Evolutionary conservation across 2,113 vertebrate genomes (phyloP), one percentile per base, ranked within the genome.

Genomic region (Rafetus swinhoei): DNA sequence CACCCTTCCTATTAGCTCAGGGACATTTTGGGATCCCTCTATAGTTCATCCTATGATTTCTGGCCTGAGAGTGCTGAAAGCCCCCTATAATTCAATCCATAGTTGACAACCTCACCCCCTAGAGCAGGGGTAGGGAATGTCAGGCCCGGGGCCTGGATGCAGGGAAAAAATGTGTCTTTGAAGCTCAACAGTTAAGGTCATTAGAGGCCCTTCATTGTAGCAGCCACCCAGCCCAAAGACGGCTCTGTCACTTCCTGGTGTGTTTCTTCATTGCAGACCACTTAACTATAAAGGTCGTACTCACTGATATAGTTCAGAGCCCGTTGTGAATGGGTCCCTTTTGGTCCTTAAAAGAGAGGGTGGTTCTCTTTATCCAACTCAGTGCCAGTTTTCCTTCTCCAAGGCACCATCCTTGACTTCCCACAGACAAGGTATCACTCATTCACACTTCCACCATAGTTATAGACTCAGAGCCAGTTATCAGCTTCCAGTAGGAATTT

Each of bases 1-100:
- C 87, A 77, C 69, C 85, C 88, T 93, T 85, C 93, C 16, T 3
- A 60, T 82, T 65, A 94, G 84, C 84, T 52, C 45, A 45, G 45
- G 45, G 45, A 45, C 45, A 45, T 45, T 45, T 45, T 5, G 45
- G 45, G 45, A 45, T 45, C 45, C 39, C 21, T 1, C 3, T 27
- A 8, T 27, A 77, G 22, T 50, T 60, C 3, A 19, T 84, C 13
- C 35, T 50, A 16, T 53, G 45, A 19, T 77, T 94, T 11, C 6
- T 94, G 29, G 69, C 39, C 82, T 77, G 86, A 85, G 45, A 80
- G 52, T 32, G n/a, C 16, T n/a, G 53, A 57, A 72, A 62, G 19
- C 76, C 32, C 25, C 35, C 27, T 54, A 53, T 80, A 76, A 84
- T 79, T 84, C 13, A 2, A 77, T 14, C 7, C 81, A 7, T 21